Evolutionary conservation across 2,888 invertebrate species (phyloP).

Genomic region (Standfussiana lucernea): DNA sequence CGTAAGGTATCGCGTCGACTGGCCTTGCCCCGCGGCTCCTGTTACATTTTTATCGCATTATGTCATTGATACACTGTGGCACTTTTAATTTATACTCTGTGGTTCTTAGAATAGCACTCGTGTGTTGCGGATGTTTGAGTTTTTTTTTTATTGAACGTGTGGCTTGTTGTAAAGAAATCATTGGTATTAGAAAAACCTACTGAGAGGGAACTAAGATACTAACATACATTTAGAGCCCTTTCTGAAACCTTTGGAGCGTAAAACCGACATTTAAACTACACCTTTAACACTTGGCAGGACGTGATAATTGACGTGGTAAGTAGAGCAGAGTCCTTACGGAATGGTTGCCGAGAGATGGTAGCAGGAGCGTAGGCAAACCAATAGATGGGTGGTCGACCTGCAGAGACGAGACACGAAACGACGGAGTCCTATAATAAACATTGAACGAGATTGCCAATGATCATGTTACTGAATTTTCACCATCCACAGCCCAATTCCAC

Average conservation of each 20-base stretch:
- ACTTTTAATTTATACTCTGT: constrained; percentile 48
- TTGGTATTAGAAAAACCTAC: neutral
- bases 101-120: constrained; percentile 25
- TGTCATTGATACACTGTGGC: constrained; percentile 51
- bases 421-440: neutral
- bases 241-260: neutral
- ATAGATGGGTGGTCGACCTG: neutral
- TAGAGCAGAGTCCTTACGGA: neutral
- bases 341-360: neutral
- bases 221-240: too few relatives aligned
- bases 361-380: neutral
- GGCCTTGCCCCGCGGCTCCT: constrained; percentile 64
- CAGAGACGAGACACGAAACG: neutral
- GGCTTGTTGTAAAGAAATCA: constrained; percentile 1
- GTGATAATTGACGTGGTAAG: neutral
- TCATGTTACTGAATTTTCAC: neutral
- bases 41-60: constrained; percentile 65
- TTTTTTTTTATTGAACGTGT: constrained; percentile 11
- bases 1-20: constrained; percentile 25
- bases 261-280: neutral
- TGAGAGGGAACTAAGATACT: neutral
- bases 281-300: neutral
- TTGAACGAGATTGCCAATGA: neutral
- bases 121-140: constrained; percentile 23
- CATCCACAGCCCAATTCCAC: neutral